Conservation (phyloP, 1,140 invertebrate genomes). For the Diprion similis region DNA sequence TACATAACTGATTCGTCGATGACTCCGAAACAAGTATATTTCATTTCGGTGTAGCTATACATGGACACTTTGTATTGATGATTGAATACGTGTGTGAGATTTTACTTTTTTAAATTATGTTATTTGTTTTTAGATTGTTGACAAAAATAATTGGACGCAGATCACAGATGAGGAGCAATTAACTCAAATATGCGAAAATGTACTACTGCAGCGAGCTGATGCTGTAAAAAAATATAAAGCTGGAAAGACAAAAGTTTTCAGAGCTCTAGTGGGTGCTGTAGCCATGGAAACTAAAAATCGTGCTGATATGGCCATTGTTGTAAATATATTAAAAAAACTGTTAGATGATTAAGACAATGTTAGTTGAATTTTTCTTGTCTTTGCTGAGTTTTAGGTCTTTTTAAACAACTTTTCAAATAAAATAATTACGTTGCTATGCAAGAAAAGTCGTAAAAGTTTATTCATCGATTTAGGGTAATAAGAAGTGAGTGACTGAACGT, state of each 20-base stretch:
- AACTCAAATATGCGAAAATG: conserved; percentile 65
- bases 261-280: conserved; percentile 68
- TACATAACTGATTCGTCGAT: conserved; percentile 59
- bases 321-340: conserved; percentile 67
- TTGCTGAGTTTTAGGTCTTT: too few relatives aligned
- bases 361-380: too few relatives aligned
- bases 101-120: background rate
- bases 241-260: conserved; percentile 75
- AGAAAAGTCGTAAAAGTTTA: too few relatives aligned
- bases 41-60: conserved; percentile 21
- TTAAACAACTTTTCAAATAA: too few relatives aligned
- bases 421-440: too few relatives aligned
- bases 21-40: conserved; percentile 55
- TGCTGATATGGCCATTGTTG: conserved; percentile 70
- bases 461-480: too few relatives aligned
- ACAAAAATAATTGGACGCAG: conserved; percentile 68
- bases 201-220: conserved; percentile 73
- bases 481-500: too few relatives aligned
- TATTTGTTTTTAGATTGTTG: conserved; percentile 62
- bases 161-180: conserved; percentile 70
- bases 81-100: background rate
- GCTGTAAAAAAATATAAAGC: conserved; percentile 70
- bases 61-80: conserved; percentile 13
- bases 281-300: conserved; percentile 66
- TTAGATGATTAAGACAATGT: conserved; percentile 56